Conservation (phyloP, 2,113 vertebrate species). For the Callospermophilus lateralis region DNA sequence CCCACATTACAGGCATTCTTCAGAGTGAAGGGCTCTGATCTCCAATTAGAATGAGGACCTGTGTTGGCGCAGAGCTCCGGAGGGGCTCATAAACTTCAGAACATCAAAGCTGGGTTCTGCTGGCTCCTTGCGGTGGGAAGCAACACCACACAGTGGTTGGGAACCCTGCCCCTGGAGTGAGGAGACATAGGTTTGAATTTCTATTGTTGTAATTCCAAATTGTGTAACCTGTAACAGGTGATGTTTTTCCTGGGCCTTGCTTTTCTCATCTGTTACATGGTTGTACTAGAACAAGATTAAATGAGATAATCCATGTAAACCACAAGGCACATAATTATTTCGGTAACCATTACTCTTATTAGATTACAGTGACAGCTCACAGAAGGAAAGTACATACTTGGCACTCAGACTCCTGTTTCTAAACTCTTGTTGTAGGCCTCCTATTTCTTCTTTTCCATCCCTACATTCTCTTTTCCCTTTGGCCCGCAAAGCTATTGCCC, state of each 20-base stretch:
- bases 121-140: background rate
- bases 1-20: rapidly evolving
- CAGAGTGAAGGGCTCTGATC: background rate
- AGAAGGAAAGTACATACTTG: background rate
- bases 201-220: background rate
- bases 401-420: background rate
- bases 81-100: background rate
- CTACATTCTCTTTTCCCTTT: background rate
- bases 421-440: background rate
- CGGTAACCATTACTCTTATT: background rate
- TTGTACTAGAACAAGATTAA: background rate
- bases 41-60: background rate
- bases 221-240: background rate
- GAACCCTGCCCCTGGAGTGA: background rate
- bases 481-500: background rate
- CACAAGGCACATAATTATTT: background rate
- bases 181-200: background rate
- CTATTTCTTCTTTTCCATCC: background rate
- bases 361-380: background rate
- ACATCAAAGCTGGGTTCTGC: background rate
- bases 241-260: background rate
- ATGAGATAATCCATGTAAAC: background rate
- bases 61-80: background rate
- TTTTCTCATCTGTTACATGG: background rate
- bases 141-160: background rate